Base-by-base conservation (phyloP, 2,888 invertebrate species). In the Mycalesis mineus region DNA sequence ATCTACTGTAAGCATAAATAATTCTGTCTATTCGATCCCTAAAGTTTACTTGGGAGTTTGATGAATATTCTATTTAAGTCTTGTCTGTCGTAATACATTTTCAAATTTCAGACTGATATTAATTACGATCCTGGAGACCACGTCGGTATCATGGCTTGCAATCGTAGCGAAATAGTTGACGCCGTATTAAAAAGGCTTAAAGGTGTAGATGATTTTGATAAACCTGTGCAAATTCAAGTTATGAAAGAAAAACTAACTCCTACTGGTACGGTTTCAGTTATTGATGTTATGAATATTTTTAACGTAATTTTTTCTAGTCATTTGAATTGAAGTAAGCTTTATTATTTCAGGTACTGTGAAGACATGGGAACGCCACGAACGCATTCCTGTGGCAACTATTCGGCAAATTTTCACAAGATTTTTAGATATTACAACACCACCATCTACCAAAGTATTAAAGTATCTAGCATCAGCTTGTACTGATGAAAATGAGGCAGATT, bases 111-210 rank as follows among this genome's bases (percentile, higher is more conserved):
- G 90, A 67, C 63, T 65, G 91, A 92, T 68, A 73, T 95, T 15
- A 82, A 91, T 33, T 98, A 97, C 73, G 93, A 94, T 33, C 97
- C 98, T 0, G 98, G 98, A 0, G 98, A 98, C 82, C 98, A 98
- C 76, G 92, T 98, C 11, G 97, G 97, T 3, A 94, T 98, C n/a
- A 94, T 96, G 78, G 94, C 98, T 0, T 93, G 93, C 65, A 98
- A 98, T 79, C 90, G 93, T 41, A 83, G 87, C 13, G 94, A 95
- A 63, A 84, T 97, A 17, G 97, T 98, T 0, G 93, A 96, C 51
- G 93, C 92, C 36, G 92, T 98, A 53, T 77, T 98, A 42, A 80
- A 91, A 33, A 92, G 93, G 65, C 79, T 97, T 55, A 91, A 91
- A 54, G 93, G 93, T 13, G 89, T 93, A 13, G 92, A 93, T 7